phyloP scores from a whole-genome alignment of 2,888 invertebrate genomes.

The Leptogaster cylindrica region DNA sequence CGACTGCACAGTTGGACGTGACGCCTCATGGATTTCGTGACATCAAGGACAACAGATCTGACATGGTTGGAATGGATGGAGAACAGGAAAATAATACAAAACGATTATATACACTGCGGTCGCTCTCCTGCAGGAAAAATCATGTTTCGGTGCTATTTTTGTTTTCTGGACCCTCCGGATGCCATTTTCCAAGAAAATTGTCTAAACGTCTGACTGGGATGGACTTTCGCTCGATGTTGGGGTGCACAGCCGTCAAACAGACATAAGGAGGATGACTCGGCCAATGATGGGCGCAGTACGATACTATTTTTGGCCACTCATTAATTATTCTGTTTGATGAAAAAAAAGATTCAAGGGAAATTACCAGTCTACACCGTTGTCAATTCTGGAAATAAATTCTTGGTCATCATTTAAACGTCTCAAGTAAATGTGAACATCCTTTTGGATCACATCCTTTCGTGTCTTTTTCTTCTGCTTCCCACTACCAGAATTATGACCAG shows the following conservation, averaged over 20 bases:
- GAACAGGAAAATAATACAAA: background rate
- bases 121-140: slow-evolving; percentile 31
- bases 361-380: background rate
- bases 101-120: background rate
- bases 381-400: background rate
- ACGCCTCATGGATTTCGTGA: background rate
- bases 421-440: background rate
- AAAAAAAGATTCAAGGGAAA: slow-evolving; percentile 8
- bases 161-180: slow-evolving; percentile 41
- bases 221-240: slow-evolving; percentile 29
- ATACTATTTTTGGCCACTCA: slow-evolving; percentile 18
- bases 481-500: too few relatives aligned
- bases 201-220: slow-evolving; percentile 22
- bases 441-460: too few relatives aligned
- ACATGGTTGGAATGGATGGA: too few relatives aligned
- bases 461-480: too few relatives aligned
- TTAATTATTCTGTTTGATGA: slow-evolving; percentile 3
- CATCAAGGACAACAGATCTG: slow-evolving; percentile 8
- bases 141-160: slow-evolving; percentile 35
- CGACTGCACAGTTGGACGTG: slow-evolving; percentile 4
- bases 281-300: background rate
- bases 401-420: slow-evolving; percentile 6
- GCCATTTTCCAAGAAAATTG: slow-evolving; percentile 41
- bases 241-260: slow-evolving; percentile 11
- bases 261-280: slow-evolving; percentile 14